Evolutionary conservation across 2,113 vertebrate genomes (phyloP).

Genomic region (Paramisgurnus dabryanus): DNA sequence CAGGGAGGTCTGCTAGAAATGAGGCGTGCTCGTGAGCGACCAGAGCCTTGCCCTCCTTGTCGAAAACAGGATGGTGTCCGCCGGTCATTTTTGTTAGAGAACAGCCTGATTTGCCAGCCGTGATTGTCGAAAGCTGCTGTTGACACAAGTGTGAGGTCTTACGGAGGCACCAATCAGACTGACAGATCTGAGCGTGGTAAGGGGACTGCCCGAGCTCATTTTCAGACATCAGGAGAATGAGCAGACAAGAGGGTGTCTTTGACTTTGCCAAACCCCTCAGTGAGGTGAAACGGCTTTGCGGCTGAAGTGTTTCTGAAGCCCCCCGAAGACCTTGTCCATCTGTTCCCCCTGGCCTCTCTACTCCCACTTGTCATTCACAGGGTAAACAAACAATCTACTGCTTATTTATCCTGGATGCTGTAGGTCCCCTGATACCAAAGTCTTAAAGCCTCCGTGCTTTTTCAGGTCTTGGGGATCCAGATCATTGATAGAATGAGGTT

Average conservation of each 20-base stretch:
- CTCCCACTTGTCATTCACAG: constrained; percentile 61
- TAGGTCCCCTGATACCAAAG: constrained; percentile 47
- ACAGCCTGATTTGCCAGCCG: constrained; percentile 61
- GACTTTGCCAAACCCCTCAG: constrained; percentile 49
- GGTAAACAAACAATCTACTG: constrained; percentile 56
- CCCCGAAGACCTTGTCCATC: constrained; percentile 68
- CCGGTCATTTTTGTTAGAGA: constrained; percentile 65
- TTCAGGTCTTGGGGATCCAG: not conserved
- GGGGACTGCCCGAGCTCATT: constrained; percentile 50
- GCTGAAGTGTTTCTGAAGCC: constrained; percentile 56
- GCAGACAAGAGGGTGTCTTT: constrained; percentile 41
- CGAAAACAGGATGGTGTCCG: constrained; percentile 61
- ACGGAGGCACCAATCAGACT: constrained; percentile 59
- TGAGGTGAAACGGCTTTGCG: constrained; percentile 46
- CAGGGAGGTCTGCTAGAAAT: constrained; percentile 55
- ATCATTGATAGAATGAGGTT: constrained; percentile 26
- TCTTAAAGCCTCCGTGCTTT: constrained; percentile 11
- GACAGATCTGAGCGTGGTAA: constrained; percentile 56
- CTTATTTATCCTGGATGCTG: constrained; percentile 56
- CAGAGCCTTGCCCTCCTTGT: constrained; percentile 63
- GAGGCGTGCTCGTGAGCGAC: constrained; percentile 62
- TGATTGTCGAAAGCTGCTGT: constrained; percentile 62
- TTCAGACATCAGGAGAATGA: constrained; percentile 45
- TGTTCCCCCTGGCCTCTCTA: constrained; percentile 67
- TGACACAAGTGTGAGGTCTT: constrained; percentile 53